Evolutionary conservation across 2,888 invertebrate genomes (phyloP).

Genomic region (Philopedon plagiatum): DNA sequence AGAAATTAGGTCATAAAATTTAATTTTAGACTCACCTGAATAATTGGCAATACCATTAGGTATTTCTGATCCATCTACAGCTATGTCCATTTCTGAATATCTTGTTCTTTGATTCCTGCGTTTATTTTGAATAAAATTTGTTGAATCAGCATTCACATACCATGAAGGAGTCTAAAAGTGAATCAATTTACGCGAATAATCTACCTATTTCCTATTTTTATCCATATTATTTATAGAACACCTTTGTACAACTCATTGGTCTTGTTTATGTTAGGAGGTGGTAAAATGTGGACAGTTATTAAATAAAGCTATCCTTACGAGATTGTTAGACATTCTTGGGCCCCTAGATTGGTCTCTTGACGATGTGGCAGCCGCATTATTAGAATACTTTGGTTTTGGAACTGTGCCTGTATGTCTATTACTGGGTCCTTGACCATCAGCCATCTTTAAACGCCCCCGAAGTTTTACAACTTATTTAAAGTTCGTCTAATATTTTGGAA

Average conservation of each 20-base stretch:
- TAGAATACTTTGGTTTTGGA: slow-evolving; percentile 72
- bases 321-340: slow-evolving; percentile 64
- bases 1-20: background rate
- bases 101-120: slow-evolving; percentile 57
- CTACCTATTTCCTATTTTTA: slow-evolving; percentile 42
- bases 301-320: slow-evolving; percentile 61
- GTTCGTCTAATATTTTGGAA: background rate
- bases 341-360: slow-evolving; percentile 57
- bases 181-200: slow-evolving; percentile 27
- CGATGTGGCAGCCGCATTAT: slow-evolving; percentile 54
- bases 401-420: slow-evolving; percentile 75
- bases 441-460: slow-evolving; percentile 58
- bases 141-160: slow-evolving; percentile 56
- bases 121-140: slow-evolving; percentile 59
- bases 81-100: slow-evolving; percentile 58
- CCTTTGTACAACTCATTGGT: slow-evolving; percentile 40
- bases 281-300: slow-evolving; percentile 20
- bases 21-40: slow-evolving; percentile 33
- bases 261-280: slow-evolving; percentile 25
- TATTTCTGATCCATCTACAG: slow-evolving; percentile 52
- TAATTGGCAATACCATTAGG: slow-evolving; percentile 49
- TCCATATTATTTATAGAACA: slow-evolving; percentile 54
- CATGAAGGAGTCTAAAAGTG: slow-evolving; percentile 55
- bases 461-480: background rate
- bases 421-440: slow-evolving; percentile 64